Percentiles rank a stretch among this genome's conserved stretches.
Evolutionary conservation across 2,797 vertebrate species (phyloP).

Genomic region (Myotis daubentonii): DNA sequence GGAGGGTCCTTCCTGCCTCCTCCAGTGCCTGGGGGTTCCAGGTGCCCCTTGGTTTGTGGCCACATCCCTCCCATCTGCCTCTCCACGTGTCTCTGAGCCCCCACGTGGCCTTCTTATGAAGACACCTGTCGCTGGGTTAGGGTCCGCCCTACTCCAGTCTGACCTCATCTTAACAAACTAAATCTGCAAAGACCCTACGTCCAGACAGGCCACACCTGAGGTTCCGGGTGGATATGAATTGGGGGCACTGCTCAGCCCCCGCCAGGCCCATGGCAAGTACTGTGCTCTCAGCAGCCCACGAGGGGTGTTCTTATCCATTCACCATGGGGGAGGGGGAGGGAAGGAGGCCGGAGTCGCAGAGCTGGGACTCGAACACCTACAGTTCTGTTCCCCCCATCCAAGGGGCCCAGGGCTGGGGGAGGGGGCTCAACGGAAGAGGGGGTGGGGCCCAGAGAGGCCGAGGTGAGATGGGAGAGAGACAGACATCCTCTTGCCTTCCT

Average conservation of each 20-base stretch:
- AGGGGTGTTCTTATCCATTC: too few species aligned
- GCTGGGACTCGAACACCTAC: rapidly evolving
- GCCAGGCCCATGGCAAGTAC: not conserved
- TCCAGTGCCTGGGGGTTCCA: not conserved
- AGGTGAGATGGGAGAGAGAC: not conserved
- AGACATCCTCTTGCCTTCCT: not conserved
- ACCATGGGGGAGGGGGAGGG: rapidly evolving
- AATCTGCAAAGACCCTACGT: not conserved
- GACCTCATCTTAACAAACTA: not conserved
- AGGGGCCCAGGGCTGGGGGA: too few species aligned
- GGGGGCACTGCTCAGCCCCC: not conserved
- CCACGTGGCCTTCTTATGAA: not conserved
- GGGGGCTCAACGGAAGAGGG: not conserved
- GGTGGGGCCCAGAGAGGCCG: not conserved
- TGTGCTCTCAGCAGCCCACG: not conserved
- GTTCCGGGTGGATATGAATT: not conserved
- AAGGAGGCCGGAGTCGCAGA: not conserved
- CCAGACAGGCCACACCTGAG: not conserved
- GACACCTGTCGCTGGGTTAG: not conserved
- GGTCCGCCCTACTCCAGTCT: not conserved
- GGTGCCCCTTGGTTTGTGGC: not conserved
- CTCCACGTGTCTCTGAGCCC: not conserved
- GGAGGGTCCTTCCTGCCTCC: not conserved
- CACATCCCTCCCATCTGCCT: not conserved
- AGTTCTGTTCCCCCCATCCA: not conserved